Conservation (phyloP, 64 coral and sea anemone species). For the Orbicella faveolata region DNA sequence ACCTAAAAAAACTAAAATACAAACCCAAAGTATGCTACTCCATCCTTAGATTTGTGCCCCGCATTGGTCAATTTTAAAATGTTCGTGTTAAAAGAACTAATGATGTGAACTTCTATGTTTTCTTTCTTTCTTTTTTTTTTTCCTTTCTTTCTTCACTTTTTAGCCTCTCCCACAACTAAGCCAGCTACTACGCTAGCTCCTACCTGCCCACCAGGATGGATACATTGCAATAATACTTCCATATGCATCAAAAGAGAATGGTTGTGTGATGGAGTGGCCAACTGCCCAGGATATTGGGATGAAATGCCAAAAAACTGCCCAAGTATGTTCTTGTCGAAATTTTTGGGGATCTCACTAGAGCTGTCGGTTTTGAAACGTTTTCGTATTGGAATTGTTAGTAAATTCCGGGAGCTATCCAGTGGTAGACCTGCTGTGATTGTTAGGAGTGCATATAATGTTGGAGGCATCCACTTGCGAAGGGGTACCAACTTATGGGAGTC, state of each 20-base stretch:
- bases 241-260: constrained; percentile 45
- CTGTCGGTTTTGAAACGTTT: too few species aligned
- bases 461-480: too few species aligned
- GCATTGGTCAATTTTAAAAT: background rate
- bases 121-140: background rate
- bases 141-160: background rate
- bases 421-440: too few species aligned
- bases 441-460: background rate
- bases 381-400: too few species aligned
- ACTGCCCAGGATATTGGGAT: constrained; percentile 65
- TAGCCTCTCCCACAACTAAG: background rate
- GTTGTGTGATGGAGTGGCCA: constrained; percentile 63
- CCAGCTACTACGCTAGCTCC: background rate
- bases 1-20: too few species aligned
- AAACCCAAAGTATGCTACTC: too few species aligned
- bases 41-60: too few species aligned
- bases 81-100: too few species aligned
- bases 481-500: too few species aligned
- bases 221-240: constrained; percentile 10
- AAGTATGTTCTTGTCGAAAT: constrained; percentile 10
- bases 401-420: too few species aligned
- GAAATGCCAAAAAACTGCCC: constrained; percentile 52
- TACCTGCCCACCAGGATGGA: constrained; percentile 58
- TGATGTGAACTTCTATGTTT: too few species aligned
- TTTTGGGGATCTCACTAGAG: too few species aligned